Evolutionary conservation across 1,140 invertebrate genomes (phyloP).

Genomic region (Halesus radiatus): DNA sequence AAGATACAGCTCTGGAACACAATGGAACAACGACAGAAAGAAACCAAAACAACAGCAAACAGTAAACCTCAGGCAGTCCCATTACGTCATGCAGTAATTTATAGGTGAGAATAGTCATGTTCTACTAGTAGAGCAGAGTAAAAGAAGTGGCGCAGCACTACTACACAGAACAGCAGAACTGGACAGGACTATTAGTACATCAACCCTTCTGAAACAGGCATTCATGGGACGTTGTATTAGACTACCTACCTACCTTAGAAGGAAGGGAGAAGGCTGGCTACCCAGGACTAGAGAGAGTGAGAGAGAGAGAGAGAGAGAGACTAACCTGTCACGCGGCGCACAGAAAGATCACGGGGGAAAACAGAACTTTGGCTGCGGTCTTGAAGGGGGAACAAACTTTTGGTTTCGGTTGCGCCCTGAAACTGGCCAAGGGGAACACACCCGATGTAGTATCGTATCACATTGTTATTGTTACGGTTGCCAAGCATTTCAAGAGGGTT

Average conservation of each 20-base stretch:
- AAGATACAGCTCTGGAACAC: slow-evolving; percentile 13
- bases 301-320: slow-evolving; percentile 48
- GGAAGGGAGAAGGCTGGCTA: slow-evolving; percentile 43
- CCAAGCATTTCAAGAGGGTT: slow-evolving; percentile 69
- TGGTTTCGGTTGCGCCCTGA: slow-evolving; percentile 72
- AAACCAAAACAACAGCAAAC: slow-evolving; percentile 9
- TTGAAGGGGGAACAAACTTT: slow-evolving; percentile 78
- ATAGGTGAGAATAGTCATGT: slow-evolving; percentile 7
- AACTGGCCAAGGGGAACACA: slow-evolving; percentile 69
- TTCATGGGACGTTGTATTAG: slow-evolving; percentile 60
- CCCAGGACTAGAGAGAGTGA: slow-evolving; percentile 49
- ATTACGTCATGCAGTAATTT: slow-evolving; percentile 32
- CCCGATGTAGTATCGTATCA: slow-evolving; percentile 65
- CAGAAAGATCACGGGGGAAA: slow-evolving; percentile 79
- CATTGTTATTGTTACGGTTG: slow-evolving; percentile 59
- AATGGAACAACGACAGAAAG: neutral
- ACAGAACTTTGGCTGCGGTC: slow-evolving; percentile 77
- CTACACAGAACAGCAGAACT: neutral
- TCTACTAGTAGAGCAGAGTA: neutral
- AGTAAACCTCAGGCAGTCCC: slow-evolving; percentile 47
- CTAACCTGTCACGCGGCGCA: slow-evolving; percentile 72
- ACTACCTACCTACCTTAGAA: slow-evolving; percentile 47
- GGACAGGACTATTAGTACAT: slow-evolving; percentile 60
- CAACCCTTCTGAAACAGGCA: slow-evolving; percentile 72
- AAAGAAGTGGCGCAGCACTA: neutral